Base-by-base conservation (phyloP, 2,888 invertebrate species). In the Helleia helle region DNA sequence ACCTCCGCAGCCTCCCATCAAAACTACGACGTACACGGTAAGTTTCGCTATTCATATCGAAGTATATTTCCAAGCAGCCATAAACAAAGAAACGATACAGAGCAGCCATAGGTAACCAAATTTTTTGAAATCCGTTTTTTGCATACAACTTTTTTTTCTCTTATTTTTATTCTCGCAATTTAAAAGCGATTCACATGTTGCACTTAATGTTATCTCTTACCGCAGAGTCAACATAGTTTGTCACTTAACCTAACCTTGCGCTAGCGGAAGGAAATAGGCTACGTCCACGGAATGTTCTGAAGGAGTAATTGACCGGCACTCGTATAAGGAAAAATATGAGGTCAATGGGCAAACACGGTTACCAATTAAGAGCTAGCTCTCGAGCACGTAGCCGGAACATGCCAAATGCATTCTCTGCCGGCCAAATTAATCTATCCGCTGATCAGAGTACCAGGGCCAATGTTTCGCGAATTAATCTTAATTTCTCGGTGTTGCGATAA, bases 1-100 rank as follows among this genome's bases (percentile, higher is more conserved):
- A 65, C 87, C 88, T 46, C 86, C 86, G 44, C 85, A 88, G 46
- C 90, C 90, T 42, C 91, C 91, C 27, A 89, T 91, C 59, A 91
- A 91, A 80, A 94, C 94, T 57, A 90, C 89, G 79, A 88, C 90
- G 55, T 93, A 93, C 65, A 90, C 89, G 81, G 94, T 92, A 71
- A 87, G 88, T 31, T 25, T 47, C n/a, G n/a, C n/a, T n/a, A n/a
- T n/a, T n/a, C n/a, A n/a, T n/a, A n/a, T n/a, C n/a, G n/a, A n/a
- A n/a, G n/a, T n/a, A n/a, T n/a, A n/a, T n/a, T n/a, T n/a, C n/a
- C n/a, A n/a, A n/a, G n/a, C n/a, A n/a, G n/a, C n/a, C n/a, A n/a
- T n/a, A n/a, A n/a, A n/a, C n/a, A n/a, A n/a, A n/a, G n/a, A n/a
- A n/a, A n/a, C n/a, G n/a, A n/a, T n/a, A n/a, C n/a, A n/a, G n/a